Evolutionary conservation across 2,888 invertebrate genomes (phyloP).

Genomic region (Hypomecis punctinalis): DNA sequence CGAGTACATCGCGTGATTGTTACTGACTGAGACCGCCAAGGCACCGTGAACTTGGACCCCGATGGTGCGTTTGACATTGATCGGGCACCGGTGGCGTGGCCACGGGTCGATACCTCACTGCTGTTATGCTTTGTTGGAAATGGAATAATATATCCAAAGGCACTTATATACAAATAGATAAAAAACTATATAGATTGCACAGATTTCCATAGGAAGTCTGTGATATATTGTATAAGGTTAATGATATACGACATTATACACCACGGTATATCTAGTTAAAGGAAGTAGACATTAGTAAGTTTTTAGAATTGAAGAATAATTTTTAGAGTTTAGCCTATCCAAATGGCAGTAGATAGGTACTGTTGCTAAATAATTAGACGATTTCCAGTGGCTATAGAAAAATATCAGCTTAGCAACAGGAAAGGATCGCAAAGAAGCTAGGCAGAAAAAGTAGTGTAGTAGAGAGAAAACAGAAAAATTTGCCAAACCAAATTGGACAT

Average conservation of each 20-base stretch:
- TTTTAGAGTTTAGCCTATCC: no score
- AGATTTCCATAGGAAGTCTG: neutral
- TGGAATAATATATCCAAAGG: neutral
- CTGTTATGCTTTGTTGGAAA: conserved; percentile 10
- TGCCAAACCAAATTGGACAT: conserved; percentile 3
- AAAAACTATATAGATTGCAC: neutral
- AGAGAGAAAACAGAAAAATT: neutral
- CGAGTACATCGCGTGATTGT: conserved; percentile 14
- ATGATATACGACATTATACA: no score
- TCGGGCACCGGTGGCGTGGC: conserved; percentile 27
- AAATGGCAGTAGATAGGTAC: no score
- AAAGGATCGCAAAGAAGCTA: neutral
- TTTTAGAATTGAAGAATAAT: no score
- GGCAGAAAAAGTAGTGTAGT: neutral
- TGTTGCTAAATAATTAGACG: no score
- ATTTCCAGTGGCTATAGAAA: no score
- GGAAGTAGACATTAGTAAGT: no score
- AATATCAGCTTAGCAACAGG: no score
- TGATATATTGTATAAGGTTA: no score
- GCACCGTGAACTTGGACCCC: conserved; percentile 23
- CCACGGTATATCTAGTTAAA: no score
- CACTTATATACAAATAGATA: neutral
- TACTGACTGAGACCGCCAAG: neutral
- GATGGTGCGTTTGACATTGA: conserved; percentile 30
- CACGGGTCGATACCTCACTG: conserved; percentile 37